Base-by-base conservation (phyloP, 2,113 vertebrate genomes). In the Parus major region DNA sequence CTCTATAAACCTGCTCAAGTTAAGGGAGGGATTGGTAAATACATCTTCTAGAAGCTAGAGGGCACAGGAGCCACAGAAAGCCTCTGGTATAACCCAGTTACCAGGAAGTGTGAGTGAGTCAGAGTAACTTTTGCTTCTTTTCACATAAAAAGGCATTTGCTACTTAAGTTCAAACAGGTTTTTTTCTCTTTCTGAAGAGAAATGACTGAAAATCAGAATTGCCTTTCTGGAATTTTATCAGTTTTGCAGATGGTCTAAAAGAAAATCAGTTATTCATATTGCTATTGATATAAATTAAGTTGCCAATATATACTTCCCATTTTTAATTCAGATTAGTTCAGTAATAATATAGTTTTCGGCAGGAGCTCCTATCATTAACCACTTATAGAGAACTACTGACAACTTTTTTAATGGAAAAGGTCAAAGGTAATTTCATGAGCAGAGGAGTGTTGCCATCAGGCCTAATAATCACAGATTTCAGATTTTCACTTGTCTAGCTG, bases 11-110 rank as follows among this genome's bases (percentile, higher is more conserved):
- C 11, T 61, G 36, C 49, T 82, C 3, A 8, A 28, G 15, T 65
- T 31, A 29, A 64, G 17, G 31, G 53, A 55, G 31, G 18, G 28
- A 24, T 25, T 76, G 69, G 66, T 81, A 94, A 94, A 95, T 96
- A 22, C 96, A 91, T 46, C 79, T 81, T 94, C 36, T 69, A 87
- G 85, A 96, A 97, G 96, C 97, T 97, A 96, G 96, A 96, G 97
- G 97, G 97, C 97, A 90, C 56, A 94, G 86, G 82, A 96, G 88
- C 71, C 78, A 85, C 46, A 83, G 76, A 88, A 96, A 95, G 93
- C 46, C 39, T 55, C 15, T 10, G 12, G 5, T 42, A 23, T 28
- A 59, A 66, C 71, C 93, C 65, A 1, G 53, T 86, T 72, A 39
- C 22, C 49, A 33, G 44, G 57, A 78, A 21, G 5, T 29, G 29